Conservation (phyloP, 2,113 vertebrate genomes). For the Mesembrinibis cayennensis region DNA sequence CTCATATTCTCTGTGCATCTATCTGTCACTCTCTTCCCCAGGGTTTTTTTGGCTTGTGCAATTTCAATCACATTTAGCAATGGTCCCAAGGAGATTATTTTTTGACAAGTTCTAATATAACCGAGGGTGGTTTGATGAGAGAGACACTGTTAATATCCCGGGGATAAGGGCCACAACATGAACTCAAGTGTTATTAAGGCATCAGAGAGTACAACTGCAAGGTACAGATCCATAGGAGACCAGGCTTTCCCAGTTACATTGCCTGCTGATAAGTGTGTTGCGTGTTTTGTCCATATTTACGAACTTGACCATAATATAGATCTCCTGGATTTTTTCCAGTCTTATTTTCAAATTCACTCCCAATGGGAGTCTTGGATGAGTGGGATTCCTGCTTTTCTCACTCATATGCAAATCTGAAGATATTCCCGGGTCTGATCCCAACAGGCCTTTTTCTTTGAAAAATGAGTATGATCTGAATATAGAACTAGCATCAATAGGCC, state of each 20-base stretch:
- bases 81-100: conserved; percentile 28
- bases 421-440: not conserved
- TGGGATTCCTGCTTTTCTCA: not conserved
- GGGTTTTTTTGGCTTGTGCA: conserved; percentile 3
- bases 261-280: not conserved
- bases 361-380: not conserved
- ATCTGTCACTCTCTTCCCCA: conserved; percentile 32
- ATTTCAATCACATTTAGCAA: conserved; percentile 38
- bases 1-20: conserved; percentile 3
- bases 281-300: not conserved
- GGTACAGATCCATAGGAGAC: not conserved
- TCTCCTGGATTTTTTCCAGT: not conserved
- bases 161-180: not conserved
- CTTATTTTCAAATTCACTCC: not conserved
- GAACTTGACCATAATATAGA: not conserved
- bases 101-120: conserved; percentile 37
- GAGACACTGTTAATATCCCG: conserved; percentile 1
- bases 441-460: not conserved
- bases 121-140: not conserved
- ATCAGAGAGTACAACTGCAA: not conserved
- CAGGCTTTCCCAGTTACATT: not conserved
- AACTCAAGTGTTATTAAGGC: not conserved
- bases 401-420: not conserved
- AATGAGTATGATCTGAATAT: not conserved
- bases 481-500: not conserved